A percentile compares a stretch with the other conserved stretches of the same genome.
Evolutionary conservation across 2,113 vertebrate genomes (phyloP).

Genomic region (Scophthalmus maximus): DNA sequence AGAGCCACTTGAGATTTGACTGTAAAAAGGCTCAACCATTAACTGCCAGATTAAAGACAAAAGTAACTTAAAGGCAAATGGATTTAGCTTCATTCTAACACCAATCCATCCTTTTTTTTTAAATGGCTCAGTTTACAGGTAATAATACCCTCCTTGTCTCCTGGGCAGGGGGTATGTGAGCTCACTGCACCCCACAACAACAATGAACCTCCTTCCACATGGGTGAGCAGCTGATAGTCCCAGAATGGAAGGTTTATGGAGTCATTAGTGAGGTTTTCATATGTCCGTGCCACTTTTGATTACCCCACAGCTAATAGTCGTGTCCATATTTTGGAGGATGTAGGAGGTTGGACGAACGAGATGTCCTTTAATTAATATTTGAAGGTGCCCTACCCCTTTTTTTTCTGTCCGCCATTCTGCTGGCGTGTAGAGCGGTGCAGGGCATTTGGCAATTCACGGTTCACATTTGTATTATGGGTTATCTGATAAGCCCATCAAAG

Average conservation of each 20-base stretch:
- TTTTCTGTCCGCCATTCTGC: background rate
- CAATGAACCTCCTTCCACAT: conserved; percentile 57
- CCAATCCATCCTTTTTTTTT: conserved; percentile 17
- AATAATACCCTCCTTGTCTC: too few species aligned
- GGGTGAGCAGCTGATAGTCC: conserved; percentile 61
- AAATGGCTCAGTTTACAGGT: conserved; percentile 39
- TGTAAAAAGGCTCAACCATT: too few species aligned
- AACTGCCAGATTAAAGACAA: too few species aligned
- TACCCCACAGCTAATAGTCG: conserved; percentile 49
- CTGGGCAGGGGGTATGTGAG: conserved; percentile 9
- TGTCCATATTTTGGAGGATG: conserved; percentile 41
- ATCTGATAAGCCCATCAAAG: conserved; percentile 47
- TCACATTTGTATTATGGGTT: conserved; percentile 24
- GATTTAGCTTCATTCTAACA: too few species aligned
- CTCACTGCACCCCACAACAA: too few species aligned
- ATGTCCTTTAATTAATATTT: conserved; percentile 51
- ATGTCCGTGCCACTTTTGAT: conserved; percentile 70
- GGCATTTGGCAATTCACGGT: conserved; percentile 8
- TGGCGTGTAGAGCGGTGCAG: background rate
- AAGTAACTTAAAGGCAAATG: background rate
- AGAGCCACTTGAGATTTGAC: too few species aligned
- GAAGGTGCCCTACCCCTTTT: conserved; percentile 4
- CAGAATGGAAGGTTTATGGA: conserved; percentile 64
- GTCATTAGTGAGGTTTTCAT: conserved; percentile 71
- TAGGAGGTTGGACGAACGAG: conserved; percentile 6